phyloP scores from a whole-genome alignment of 2,113 vertebrate species.

The Corythaeola cristata region DNA sequence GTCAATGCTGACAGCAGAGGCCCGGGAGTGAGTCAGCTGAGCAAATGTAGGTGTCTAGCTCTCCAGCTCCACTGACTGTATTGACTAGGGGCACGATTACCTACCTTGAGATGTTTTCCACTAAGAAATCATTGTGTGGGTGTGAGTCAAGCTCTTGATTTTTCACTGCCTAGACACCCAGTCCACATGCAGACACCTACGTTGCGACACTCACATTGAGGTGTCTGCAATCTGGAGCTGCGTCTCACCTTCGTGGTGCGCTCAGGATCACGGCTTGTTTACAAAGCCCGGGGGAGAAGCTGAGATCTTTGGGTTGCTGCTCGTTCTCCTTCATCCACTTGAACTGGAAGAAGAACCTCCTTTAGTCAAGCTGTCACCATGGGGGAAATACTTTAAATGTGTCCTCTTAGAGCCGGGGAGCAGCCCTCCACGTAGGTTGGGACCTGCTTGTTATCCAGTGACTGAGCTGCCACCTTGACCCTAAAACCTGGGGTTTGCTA shows the following conservation, averaged over 20 bases:
- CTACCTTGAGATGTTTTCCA: background rate
- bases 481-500: background rate
- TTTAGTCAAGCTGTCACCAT: background rate
- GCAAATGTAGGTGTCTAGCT: slow-evolving; percentile 38
- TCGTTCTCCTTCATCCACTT: background rate
- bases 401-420: background rate
- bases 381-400: background rate
- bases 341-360: background rate
- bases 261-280: background rate
- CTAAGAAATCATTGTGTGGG: slow-evolving; percentile 33
- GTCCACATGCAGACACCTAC: slow-evolving; percentile 42
- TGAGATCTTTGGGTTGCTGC: background rate
- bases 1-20: background rate
- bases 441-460: background rate
- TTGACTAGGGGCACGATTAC: background rate
- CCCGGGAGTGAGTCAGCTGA: background rate
- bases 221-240: background rate
- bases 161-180: slow-evolving; percentile 55
- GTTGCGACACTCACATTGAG: background rate
- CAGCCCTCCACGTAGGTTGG: background rate
- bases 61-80: slow-evolving; percentile 18
- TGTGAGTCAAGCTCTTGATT: slow-evolving; percentile 33
- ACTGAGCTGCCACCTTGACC: background rate
- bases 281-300: background rate
- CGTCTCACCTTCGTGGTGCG: background rate